Percentiles rank a stretch among this genome's conserved stretches.
phyloP scores from a whole-genome alignment of 2,797 vertebrate species.

The Phalanger gymnotis region DNA sequence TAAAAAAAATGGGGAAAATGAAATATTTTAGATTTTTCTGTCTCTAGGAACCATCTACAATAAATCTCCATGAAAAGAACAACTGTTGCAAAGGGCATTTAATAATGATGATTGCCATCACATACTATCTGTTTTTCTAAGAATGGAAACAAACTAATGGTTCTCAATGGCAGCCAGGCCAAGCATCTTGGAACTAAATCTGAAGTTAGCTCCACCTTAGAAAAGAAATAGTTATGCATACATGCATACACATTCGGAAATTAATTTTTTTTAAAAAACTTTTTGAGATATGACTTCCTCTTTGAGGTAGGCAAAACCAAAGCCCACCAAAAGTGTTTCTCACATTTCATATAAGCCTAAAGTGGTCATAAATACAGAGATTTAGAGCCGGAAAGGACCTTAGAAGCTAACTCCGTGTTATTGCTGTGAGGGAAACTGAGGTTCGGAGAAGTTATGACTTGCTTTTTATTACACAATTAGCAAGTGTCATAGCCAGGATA shows the following conservation, averaged over 20 bases:
- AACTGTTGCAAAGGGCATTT: conserved; percentile 22
- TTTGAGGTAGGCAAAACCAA: conserved; percentile 26
- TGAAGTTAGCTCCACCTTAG: background rate
- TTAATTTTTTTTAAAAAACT: background rate
- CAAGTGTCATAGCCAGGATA: background rate
- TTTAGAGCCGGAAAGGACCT: background rate
- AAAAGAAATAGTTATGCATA: background rate
- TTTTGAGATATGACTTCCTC: background rate
- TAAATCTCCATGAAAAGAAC: background rate
- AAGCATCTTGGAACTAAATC: conserved; percentile 44
- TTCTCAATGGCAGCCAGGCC: background rate
- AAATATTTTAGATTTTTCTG: background rate
- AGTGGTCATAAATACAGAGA: background rate
- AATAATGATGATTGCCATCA: background rate
- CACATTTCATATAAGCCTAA: background rate
- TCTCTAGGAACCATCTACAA: background rate
- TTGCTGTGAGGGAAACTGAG: background rate
- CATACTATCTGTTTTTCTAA: background rate
- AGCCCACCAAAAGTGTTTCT: background rate
- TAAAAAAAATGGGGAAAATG: background rate
- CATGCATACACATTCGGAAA: background rate
- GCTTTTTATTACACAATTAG: background rate
- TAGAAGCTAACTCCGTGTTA: background rate
- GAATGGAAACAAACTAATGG: conserved; percentile 26
- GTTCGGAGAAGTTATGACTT: background rate